Conservation (phyloP, 1,140 invertebrate genomes). For the Drosophila kikkawai region DNA sequence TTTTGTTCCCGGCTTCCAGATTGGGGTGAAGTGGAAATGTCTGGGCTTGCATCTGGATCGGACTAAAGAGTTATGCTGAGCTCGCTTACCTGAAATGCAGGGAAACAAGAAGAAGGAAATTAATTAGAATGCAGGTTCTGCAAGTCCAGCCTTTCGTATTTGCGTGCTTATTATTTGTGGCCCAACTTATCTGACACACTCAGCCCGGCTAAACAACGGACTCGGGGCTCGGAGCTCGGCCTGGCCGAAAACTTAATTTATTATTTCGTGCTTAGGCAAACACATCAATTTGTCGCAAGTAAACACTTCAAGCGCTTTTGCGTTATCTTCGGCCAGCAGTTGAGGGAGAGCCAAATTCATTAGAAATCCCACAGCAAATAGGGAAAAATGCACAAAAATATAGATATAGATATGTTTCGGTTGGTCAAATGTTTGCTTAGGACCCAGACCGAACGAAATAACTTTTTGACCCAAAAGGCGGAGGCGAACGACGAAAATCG, state of each 20-base stretch:
- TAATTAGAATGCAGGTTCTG: conserved; percentile 44
- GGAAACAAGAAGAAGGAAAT: conserved; percentile 27
- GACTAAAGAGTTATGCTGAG: conserved; percentile 9
- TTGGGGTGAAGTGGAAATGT: conserved; percentile 37
- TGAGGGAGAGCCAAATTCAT: conserved; percentile 61
- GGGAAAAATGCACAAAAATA: conserved; percentile 51
- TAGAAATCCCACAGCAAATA: conserved; percentile 79
- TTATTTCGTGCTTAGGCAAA: conserved; percentile 77
- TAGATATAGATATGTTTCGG: conserved; percentile 51
- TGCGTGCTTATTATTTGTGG: conserved; percentile 27
- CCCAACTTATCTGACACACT: conserved; percentile 37
- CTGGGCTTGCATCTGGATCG: conserved; percentile 23
- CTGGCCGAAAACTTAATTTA: conserved; percentile 69
- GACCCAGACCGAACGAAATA: conserved; percentile 44
- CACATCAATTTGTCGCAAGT: conserved; percentile 82
- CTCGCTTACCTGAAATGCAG: conserved; percentile 49
- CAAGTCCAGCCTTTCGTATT: conserved; percentile 9
- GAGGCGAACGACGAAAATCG: background rate
- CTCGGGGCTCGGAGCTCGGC: background rate
- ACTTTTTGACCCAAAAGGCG: conserved; percentile 42
- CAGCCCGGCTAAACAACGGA: conserved; percentile 14
- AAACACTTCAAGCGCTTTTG: conserved; percentile 79
- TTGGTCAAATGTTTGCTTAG: conserved; percentile 74
- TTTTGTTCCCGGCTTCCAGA: conserved; percentile 19
- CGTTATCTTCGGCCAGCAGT: conserved; percentile 74